Evolutionary conservation across 1,140 invertebrate species (phyloP), one percentile per base, ranked within the genome.

Genomic region (Bombus cullumanus): DNA sequence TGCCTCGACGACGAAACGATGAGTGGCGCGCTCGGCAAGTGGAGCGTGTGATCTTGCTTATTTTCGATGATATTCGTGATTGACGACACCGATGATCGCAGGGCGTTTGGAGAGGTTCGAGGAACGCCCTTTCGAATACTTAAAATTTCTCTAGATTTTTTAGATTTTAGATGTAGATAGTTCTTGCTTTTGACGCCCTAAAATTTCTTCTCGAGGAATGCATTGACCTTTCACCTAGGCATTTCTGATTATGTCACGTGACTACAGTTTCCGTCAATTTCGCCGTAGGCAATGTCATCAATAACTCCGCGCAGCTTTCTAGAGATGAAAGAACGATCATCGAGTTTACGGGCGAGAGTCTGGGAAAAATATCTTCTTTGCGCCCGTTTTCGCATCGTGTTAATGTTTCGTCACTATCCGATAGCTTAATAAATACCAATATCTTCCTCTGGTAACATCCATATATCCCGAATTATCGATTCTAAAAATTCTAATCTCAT

Each of bases 171-270:
- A 6, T 18, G 18, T 6, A 6, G 0, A 47, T 6, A 13, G 22
- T 62, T 62, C 0, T n/a, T 62, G 59, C 28, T n/a, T 0, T n/a
- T 0, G 10, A n/a, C 25, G 18, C 3, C 10, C 37, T 47, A 47
- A 73, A 73, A 31, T 34, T 18, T 34, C 73, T 34, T 53, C 73
- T 25, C 53, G 18, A 3, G 10, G 2, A 43, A 53, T 53, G 53
- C 22, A 22, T 13, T 53, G 31, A 75, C 73, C 31, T 75, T 75
- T 75, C 8, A 22, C 5, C 15, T 4, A 47, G 41, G n/a, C 3
- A 47, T 73, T 73, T 73, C 41, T 73, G 41, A 73, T 73, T 73
- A 31, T 73, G 71, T 75, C 73, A 53, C 73, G 73, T 74, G 73
- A 53, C 43, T 3, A 31, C 0, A 34, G 43, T 47, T 53, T 75